Percentiles rank a stretch among this genome's conserved stretches.
These are phyloP conservation scores for Morus bassanus DNA, from an alignment of 2,797 vertebrate species.

Conservation along the genomic window DNA sequence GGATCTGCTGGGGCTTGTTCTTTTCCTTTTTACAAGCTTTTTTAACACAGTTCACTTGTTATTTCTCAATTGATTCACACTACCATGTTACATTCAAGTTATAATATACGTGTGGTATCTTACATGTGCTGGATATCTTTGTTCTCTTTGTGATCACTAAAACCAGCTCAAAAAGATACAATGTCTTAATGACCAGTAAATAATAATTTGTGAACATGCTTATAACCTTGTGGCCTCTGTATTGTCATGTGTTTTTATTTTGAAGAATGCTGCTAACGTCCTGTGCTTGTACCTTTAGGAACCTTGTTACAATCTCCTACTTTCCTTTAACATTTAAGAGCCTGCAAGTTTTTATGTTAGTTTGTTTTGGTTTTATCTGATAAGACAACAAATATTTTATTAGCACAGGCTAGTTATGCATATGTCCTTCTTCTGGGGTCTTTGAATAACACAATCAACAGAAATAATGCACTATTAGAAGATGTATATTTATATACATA, in stretches of 20 bases:
- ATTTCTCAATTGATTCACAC: not conserved
- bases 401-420: not conserved
- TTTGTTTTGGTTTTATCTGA: not conserved
- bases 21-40: not conserved
- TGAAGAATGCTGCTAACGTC: not conserved
- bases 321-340: not conserved
- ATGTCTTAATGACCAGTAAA: not conserved
- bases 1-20: rapidly evolving
- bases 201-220: not conserved
- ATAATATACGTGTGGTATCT: not conserved
- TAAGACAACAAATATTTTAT: not conserved
- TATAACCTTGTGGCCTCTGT: not conserved
- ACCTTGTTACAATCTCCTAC: not conserved
- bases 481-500: not conserved
- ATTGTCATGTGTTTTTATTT: not conserved
- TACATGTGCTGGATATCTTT: not conserved
- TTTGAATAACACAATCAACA: not conserved
- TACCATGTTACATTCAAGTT: not conserved
- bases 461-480: not conserved
- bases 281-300: not conserved
- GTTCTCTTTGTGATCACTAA: not conserved
- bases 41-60: not conserved
- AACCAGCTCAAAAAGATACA: not conserved
- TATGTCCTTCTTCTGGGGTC: not conserved
- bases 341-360: not conserved